Evolutionary conservation across 2,113 vertebrate species (phyloP).

Genomic region (Psittacara wagleri): DNA sequence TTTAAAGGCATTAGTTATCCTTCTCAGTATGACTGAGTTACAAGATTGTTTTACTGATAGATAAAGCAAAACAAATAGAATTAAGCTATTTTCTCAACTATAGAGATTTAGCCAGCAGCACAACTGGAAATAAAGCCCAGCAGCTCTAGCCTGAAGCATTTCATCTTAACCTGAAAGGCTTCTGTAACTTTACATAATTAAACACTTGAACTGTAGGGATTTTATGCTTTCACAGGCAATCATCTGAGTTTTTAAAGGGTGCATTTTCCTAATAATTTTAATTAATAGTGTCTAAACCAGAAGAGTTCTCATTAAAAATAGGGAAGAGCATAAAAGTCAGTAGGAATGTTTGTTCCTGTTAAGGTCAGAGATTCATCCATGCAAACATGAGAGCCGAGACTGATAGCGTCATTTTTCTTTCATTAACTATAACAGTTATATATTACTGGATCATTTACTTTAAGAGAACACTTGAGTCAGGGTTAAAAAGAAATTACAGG

Average conservation of each 20-base stretch:
- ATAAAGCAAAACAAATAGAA: background rate
- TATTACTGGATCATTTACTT: background rate
- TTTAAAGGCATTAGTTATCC: background rate
- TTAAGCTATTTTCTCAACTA: background rate
- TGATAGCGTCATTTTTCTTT: slow-evolving; percentile 1
- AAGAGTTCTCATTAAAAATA: slow-evolving; percentile 9
- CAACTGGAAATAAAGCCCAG: slow-evolving; percentile 8
- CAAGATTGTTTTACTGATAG: background rate
- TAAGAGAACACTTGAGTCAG: background rate
- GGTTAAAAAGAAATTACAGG: background rate
- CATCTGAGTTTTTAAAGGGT: background rate
- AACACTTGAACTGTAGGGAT: background rate
- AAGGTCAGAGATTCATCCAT: background rate
- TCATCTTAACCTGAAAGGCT: background rate
- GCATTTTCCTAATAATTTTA: background rate
- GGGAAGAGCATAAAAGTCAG: background rate
- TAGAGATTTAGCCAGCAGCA: background rate
- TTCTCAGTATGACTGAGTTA: background rate
- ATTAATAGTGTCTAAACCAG: background rate
- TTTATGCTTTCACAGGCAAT: background rate
- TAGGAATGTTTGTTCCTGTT: background rate
- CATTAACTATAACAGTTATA: background rate
- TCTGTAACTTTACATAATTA: background rate
- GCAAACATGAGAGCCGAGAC: background rate
- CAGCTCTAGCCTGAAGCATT: background rate